These are phyloP conservation scores for Sialia sialis DNA, from an alignment of 2,113 vertebrate genomes.

Conservation along the genomic window DNA sequence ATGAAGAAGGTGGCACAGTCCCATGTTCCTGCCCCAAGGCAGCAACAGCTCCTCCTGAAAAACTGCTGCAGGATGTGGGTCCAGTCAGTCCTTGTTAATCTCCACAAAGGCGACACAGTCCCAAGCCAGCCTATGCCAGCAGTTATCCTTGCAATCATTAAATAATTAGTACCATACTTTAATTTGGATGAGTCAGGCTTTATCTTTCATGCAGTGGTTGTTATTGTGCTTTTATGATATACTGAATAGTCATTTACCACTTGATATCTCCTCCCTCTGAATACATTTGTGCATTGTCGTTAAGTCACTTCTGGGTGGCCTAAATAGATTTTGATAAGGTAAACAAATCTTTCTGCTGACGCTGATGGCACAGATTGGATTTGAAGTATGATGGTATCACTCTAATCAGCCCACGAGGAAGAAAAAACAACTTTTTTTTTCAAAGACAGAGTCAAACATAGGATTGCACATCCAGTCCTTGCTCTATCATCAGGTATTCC, in stretches of 20 bases:
- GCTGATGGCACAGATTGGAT: background rate
- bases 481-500: background rate
- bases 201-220: background rate
- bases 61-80: background rate
- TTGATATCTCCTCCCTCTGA: background rate
- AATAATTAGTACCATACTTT: slow-evolving; percentile 14
- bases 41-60: background rate
- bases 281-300: background rate
- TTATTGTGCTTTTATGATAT: background rate
- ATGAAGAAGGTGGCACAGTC: background rate
- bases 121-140: background rate
- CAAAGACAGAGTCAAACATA: background rate
- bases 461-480: background rate
- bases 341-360: slow-evolving; percentile 36
- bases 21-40: background rate
- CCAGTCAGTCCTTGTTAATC: background rate
- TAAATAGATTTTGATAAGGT: slow-evolving; percentile 38
- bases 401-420: background rate
- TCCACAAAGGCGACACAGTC: background rate
- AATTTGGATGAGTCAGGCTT: background rate
- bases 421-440: background rate
- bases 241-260: background rate
- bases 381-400: background rate
- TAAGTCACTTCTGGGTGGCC: slow-evolving; percentile 7
- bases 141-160: background rate